Evolutionary conservation across 1,140 invertebrate genomes (phyloP).

Genomic region (Bicyclus anynana): DNA sequence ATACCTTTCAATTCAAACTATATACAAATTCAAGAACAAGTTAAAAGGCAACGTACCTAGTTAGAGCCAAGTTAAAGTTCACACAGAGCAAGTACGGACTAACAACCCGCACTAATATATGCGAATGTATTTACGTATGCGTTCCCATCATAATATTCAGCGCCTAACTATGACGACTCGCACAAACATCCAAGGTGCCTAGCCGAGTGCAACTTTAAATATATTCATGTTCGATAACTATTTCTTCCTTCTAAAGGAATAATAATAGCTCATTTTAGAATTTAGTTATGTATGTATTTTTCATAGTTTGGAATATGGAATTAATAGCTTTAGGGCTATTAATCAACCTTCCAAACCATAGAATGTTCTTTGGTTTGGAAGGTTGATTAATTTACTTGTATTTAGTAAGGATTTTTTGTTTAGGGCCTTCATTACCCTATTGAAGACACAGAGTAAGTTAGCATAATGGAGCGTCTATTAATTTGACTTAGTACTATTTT

Average conservation of each 20-base stretch:
- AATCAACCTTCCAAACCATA: too few species aligned
- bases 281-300: too few species aligned
- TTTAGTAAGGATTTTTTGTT: too few species aligned
- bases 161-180: constrained; percentile 22
- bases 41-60: background rate
- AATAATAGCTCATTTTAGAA: background rate
- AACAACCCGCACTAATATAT: constrained; percentile 35
- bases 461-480: too few species aligned
- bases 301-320: too few species aligned
- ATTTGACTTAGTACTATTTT: too few species aligned
- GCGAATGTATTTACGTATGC: constrained; percentile 24
- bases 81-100: constrained; percentile 7
- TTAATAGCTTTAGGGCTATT: too few species aligned
- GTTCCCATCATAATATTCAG: constrained; percentile 30
- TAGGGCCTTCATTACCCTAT: too few species aligned
- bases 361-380: too few species aligned
- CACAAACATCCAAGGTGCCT: constrained; percentile 16
- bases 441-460: too few species aligned
- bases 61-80: constrained; percentile 4
- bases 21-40: background rate
- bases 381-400: too few species aligned
- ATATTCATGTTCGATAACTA: constrained; percentile 15
- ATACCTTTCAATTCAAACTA: too few species aligned
- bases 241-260: background rate
- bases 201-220: constrained; percentile 20